Conservation (phyloP, 2,113 vertebrate species). For the Excalfactoria chinensis region DNA sequence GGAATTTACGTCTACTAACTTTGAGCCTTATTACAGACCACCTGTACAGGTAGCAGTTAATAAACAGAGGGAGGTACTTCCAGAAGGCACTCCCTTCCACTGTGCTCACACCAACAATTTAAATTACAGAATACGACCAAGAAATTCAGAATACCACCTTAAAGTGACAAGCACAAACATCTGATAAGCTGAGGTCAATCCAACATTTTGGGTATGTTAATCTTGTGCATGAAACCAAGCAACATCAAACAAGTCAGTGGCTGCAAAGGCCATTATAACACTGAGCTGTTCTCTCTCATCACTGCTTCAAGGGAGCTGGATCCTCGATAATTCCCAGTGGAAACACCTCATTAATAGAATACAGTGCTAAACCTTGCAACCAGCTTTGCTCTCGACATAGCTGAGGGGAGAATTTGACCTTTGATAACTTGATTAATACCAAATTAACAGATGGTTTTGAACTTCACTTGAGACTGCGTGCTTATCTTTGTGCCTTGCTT, state of each 20-base stretch:
- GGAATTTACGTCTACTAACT: not conserved
- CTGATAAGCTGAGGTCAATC: not conserved
- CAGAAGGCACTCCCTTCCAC: not conserved
- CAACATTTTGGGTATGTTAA: not conserved
- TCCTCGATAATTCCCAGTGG: not conserved
- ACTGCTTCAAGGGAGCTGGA: not conserved
- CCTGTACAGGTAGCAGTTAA: not conserved
- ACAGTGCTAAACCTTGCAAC: not conserved
- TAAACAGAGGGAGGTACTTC: not conserved
- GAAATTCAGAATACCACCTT: not conserved
- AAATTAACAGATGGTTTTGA: constrained; percentile 23
- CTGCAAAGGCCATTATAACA: constrained; percentile 23
- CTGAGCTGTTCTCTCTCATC: not conserved
- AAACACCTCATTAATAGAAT: constrained; percentile 7
- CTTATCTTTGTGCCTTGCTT: not conserved
- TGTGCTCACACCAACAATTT: not conserved
- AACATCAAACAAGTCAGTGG: not conserved
- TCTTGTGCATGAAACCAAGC: not conserved
- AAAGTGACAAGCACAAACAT: not conserved
- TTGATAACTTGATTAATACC: constrained; percentile 38
- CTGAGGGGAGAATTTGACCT: constrained; percentile 19
- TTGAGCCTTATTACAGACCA: not conserved
- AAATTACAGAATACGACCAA: not conserved
- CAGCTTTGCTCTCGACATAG: not conserved
- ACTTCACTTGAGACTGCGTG: not conserved